A percentile compares a stretch with the other conserved stretches of the same genome.
Conservation (phyloP, 2,797 vertebrate species). For the Allobates femoralis region DNA sequence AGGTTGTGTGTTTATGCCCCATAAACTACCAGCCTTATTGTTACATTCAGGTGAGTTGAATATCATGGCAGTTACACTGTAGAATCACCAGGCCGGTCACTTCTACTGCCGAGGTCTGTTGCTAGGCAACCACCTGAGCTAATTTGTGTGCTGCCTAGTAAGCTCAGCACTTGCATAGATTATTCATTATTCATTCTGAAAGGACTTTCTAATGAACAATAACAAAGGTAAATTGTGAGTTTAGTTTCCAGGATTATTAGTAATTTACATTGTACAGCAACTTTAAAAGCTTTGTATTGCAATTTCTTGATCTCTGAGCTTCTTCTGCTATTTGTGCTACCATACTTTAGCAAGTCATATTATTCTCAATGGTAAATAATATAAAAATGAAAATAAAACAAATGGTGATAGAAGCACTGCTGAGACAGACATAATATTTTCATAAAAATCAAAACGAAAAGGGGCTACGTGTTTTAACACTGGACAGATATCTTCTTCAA, state of each 20-base stretch:
- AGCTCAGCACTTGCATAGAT: background rate
- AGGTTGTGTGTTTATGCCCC: background rate
- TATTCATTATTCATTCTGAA: constrained; percentile 11
- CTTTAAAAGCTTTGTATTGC: background rate
- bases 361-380: too few species aligned
- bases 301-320: background rate
- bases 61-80: background rate
- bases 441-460: too few species aligned
- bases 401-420: too few species aligned
- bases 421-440: too few species aligned
- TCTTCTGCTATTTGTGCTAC: too few species aligned
- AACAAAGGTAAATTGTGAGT: background rate
- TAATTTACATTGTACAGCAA: background rate
- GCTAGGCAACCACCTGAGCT: background rate
- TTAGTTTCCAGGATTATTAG: background rate
- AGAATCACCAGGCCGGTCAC: background rate
- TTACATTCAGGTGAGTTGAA: background rate
- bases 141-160: background rate
- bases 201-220: constrained; percentile 1
- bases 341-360: background rate
- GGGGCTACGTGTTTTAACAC: too few species aligned
- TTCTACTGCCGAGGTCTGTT: background rate
- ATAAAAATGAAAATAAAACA: too few species aligned
- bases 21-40: background rate
- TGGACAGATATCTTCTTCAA: too few species aligned